Evolutionary conservation across 2,797 vertebrate species (phyloP).

Genomic region (Luscinia megarhynchos): DNA sequence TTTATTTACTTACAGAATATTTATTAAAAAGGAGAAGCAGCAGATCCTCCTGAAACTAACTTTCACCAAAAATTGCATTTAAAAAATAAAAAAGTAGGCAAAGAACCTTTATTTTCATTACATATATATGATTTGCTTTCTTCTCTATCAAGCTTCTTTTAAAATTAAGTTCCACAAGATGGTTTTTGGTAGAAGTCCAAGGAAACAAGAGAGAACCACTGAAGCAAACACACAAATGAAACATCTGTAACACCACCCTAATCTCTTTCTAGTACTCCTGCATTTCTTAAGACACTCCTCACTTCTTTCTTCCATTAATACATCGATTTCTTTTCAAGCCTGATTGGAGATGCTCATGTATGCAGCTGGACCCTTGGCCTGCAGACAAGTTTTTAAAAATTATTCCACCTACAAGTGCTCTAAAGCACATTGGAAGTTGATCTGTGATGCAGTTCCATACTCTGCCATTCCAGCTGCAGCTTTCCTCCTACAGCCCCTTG

Average conservation of each 20-base stretch:
- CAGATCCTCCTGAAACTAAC: not conserved
- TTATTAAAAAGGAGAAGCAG: not conserved
- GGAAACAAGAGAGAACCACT: not conserved
- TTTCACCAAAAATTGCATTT: not conserved
- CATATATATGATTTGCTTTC: not conserved
- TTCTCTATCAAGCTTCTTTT: not conserved
- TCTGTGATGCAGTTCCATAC: not conserved
- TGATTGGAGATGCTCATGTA: not conserved
- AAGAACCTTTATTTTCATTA: not conserved
- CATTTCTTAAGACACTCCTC: not conserved
- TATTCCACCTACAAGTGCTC: not conserved
- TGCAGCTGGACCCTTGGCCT: not conserved
- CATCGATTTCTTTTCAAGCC: not conserved
- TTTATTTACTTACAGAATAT: not conserved
- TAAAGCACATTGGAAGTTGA: not conserved
- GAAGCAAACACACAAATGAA: not conserved
- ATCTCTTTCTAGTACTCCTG: not conserved
- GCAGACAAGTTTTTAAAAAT: not conserved
- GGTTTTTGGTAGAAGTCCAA: not conserved
- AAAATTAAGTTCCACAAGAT: not conserved
- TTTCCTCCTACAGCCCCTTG: not conserved
- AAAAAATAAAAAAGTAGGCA: not conserved
- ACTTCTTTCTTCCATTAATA: not conserved
- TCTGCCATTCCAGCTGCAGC: not conserved
- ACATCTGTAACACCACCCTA: not conserved